phyloP scores from a whole-genome alignment of 2,888 invertebrate genomes.

The Lysandra coridon region DNA sequence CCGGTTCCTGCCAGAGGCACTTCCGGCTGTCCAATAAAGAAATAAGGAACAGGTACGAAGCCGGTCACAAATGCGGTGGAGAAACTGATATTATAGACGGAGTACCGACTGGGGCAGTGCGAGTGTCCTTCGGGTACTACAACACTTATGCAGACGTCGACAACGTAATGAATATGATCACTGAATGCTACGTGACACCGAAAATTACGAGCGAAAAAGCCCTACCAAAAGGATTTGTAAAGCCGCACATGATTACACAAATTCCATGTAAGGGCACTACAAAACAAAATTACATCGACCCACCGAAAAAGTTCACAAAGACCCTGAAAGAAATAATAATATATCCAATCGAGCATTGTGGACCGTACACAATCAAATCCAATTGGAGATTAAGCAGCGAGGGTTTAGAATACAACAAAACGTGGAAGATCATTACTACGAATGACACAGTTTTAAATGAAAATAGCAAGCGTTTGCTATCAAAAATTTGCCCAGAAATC shows the following conservation, averaged over 20 bases:
- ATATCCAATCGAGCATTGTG: constrained; percentile 29
- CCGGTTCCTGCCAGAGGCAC: constrained; percentile 31
- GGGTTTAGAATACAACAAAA: constrained; percentile 30
- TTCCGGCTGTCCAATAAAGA: constrained; percentile 29
- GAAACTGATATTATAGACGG: constrained; percentile 29
- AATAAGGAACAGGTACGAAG: constrained; percentile 30
- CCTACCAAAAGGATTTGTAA: constrained; percentile 8
- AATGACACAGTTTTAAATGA: constrained; percentile 7
- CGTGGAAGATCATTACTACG: constrained; percentile 20
- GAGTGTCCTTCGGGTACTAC: constrained; percentile 32
- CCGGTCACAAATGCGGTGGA: constrained; percentile 29
- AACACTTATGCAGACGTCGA: constrained; percentile 25
- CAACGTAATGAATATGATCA: constrained; percentile 22
- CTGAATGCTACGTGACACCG: background rate
- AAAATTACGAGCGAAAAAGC: background rate
- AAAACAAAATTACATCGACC: background rate
- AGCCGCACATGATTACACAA: background rate
- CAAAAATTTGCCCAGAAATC: constrained; percentile 18
- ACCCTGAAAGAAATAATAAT: constrained; percentile 29
- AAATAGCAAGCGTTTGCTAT: background rate
- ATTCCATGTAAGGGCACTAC: background rate
- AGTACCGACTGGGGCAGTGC: constrained; percentile 31
- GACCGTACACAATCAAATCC: constrained; percentile 31
- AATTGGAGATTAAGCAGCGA: constrained; percentile 23
- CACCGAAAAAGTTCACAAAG: background rate